Evolutionary conservation across 1,140 invertebrate genomes (phyloP).

Genomic region (Lordiphosa collinella): DNA sequence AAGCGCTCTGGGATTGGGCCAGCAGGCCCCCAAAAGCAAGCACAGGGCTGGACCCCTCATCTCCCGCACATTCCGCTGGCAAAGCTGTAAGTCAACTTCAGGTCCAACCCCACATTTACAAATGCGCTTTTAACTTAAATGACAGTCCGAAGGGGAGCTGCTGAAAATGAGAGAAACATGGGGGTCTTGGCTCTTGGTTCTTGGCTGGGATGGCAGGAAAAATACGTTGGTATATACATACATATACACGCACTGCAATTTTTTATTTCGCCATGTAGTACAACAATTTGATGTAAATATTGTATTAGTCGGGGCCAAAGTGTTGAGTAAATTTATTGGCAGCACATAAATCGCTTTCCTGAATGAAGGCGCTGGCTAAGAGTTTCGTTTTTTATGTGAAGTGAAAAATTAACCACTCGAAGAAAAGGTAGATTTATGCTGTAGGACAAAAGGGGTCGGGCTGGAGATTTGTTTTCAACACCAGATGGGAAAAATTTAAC

Average conservation of each 20-base stretch:
- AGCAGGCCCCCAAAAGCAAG: slow-evolving; percentile 17
- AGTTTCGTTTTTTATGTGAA: slow-evolving; percentile 11
- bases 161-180: not conserved
- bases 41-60: not conserved
- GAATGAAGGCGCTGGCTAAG: slow-evolving; percentile 3
- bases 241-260: slow-evolving; percentile 56
- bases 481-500: too few species aligned
- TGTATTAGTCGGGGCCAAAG: slow-evolving; percentile 69
- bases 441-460: not conserved
- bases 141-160: slow-evolving; percentile 43
- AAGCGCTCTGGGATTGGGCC: slow-evolving; percentile 54
- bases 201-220: too few species aligned
- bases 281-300: slow-evolving; percentile 73
- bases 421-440: slow-evolving; percentile 44
- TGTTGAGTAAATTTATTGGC: slow-evolving; percentile 74
- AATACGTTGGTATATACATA: too few species aligned
- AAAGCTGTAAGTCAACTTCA: not conserved
- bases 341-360: slow-evolving; percentile 63
- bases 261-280: slow-evolving; percentile 38
- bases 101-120: slow-evolving; percentile 38
- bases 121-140: slow-evolving; percentile 75
- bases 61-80: not conserved
- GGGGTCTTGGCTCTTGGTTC: slow-evolving; percentile 10
- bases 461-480: too few species aligned
- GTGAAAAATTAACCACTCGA: slow-evolving; percentile 48